Conservation (phyloP, 2,888 invertebrate species). For the Acronicta alni region DNA sequence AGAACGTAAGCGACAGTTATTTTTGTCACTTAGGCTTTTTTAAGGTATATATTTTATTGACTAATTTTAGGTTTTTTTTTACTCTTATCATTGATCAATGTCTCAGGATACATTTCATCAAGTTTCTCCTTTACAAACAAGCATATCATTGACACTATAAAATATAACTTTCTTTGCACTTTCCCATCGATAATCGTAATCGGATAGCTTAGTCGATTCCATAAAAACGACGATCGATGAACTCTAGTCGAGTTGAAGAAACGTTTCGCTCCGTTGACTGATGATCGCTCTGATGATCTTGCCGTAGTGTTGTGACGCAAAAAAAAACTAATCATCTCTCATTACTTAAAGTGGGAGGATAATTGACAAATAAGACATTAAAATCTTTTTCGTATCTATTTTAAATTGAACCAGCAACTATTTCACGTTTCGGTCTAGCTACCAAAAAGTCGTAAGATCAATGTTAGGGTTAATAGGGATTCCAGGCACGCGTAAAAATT, state of each 20-base stretch:
- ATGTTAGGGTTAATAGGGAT: too few relatives aligned
- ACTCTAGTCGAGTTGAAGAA: constrained; percentile 81
- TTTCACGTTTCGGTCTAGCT: background rate
- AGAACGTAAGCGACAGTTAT: too few relatives aligned
- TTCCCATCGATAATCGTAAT: constrained; percentile 78
- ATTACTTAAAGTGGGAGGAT: constrained; percentile 41
- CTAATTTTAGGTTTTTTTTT: background rate
- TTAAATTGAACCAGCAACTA: background rate
- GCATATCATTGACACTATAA: constrained; percentile 37
- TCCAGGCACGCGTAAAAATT: too few relatives aligned
- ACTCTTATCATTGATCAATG: background rate
- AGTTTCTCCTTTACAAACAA: constrained; percentile 35
- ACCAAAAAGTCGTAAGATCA: background rate
- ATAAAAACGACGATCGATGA: constrained; percentile 82
- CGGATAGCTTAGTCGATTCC: constrained; percentile 64
- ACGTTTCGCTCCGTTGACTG: constrained; percentile 81
- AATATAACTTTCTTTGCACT: constrained; percentile 73
- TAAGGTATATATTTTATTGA: background rate
- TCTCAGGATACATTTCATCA: constrained; percentile 29
- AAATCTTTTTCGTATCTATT: background rate
- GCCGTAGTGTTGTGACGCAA: constrained; percentile 44
- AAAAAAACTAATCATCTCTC: constrained; percentile 46
- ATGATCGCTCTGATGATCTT: constrained; percentile 66
- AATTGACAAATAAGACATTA: constrained; percentile 25
- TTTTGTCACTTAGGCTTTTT: too few relatives aligned